Evolutionary conservation across 2,888 invertebrate species (phyloP).

Genomic region (Drosophila lutescens): DNA sequence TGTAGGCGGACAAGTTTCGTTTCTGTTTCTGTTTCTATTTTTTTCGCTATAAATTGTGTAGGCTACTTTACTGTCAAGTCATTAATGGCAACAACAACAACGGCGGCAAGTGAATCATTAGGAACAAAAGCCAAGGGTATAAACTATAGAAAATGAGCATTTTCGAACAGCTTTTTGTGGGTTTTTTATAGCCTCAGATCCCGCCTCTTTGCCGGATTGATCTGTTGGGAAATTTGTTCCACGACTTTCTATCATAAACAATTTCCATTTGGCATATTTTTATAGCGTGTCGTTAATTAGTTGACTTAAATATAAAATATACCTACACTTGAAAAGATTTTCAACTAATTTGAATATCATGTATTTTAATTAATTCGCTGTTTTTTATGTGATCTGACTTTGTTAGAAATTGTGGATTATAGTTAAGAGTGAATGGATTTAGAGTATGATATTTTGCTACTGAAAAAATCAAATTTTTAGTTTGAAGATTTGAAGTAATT

Average conservation of each 20-base stretch:
- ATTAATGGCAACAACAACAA: slow-evolving; percentile 67
- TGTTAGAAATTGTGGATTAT: not conserved
- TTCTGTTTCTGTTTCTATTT: slow-evolving; percentile 27
- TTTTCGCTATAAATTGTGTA: slow-evolving; percentile 74
- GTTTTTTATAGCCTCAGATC: slow-evolving; percentile 23
- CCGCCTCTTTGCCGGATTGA: slow-evolving; percentile 12
- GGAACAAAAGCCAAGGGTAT: slow-evolving; percentile 56
- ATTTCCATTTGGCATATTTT: slow-evolving; percentile 30
- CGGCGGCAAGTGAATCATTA: slow-evolving; percentile 66
- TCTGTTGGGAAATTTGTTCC: slow-evolving; percentile 28
- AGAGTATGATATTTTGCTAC: too few species aligned
- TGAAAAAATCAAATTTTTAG: not conserved
- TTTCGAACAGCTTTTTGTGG: slow-evolving; percentile 21
- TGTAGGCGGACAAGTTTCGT: slow-evolving; percentile 76
- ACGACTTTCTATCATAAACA: slow-evolving; percentile 34
- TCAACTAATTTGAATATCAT: slow-evolving; percentile 7
- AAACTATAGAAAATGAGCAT: slow-evolving; percentile 36
- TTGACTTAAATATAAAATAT: slow-evolving; percentile 12
- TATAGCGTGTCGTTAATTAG: slow-evolving; percentile 34
- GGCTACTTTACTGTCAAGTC: slow-evolving; percentile 77
- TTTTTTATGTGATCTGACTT: not conserved
- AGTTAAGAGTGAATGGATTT: not conserved
- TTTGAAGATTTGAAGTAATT: too few species aligned
- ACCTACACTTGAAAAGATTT: not conserved
- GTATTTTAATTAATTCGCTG: slow-evolving; percentile 11